Percentiles rank a stretch among this genome's conserved stretches.
phyloP scores from a whole-genome alignment of 2,113 vertebrate genomes.

The Eptesicus fuscus region DNA sequence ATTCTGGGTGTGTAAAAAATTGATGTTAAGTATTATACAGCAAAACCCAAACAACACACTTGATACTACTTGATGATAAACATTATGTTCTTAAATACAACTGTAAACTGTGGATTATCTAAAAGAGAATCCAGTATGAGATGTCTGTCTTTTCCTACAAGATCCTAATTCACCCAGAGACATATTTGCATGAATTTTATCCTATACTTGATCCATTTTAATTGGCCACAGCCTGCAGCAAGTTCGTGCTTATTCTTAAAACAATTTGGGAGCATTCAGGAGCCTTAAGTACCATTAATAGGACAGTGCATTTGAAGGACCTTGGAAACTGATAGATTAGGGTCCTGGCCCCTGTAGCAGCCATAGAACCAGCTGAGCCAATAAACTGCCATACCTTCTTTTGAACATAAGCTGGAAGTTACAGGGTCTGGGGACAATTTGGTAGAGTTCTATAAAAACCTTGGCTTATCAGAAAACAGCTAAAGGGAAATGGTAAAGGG shows the following conservation, averaged over 20 bases:
- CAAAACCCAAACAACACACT: neutral
- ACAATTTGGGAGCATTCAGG: neutral
- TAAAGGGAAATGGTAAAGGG: neutral
- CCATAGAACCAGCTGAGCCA: neutral
- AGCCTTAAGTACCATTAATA: neutral
- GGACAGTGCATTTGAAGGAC: neutral
- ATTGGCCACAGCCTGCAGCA: conserved; percentile 28
- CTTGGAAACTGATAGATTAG: neutral
- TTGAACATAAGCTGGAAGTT: conserved; percentile 38
- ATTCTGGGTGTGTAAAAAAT: conserved; percentile 16
- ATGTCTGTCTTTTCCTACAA: neutral
- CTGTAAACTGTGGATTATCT: neutral
- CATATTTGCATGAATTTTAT: neutral
- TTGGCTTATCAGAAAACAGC: conserved; percentile 23
- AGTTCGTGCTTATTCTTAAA: conserved; percentile 31
- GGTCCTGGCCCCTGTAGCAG: neutral
- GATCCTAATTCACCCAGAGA: neutral
- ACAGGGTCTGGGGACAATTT: conserved; percentile 31
- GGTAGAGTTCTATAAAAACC: conserved; percentile 40
- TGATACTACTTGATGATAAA: neutral
- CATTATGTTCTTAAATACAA: neutral
- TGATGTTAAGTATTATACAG: neutral
- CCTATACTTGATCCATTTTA: conserved; percentile 20
- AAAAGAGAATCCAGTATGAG: neutral
- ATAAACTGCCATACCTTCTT: conserved; percentile 6